Evolutionary conservation across 2,797 vertebrate genomes (phyloP).

Genomic region (Takifugu ocellatus): DNA sequence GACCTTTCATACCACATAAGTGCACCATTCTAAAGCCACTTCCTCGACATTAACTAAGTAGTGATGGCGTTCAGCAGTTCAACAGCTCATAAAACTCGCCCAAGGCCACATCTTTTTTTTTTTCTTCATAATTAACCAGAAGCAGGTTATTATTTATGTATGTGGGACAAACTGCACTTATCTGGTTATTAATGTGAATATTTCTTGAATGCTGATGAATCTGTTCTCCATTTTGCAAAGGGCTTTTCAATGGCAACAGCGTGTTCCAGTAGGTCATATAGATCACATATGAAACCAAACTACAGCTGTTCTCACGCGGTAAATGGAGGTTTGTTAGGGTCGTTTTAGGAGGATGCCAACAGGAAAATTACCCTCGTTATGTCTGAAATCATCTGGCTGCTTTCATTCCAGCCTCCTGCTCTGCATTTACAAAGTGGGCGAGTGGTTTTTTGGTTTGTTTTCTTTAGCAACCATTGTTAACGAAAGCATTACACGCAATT

Average conservation of each 20-base stretch:
- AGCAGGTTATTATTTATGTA: constrained; percentile 4
- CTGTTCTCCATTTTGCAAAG: constrained; percentile 10
- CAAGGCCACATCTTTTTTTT: background rate
- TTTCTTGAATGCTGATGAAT: constrained; percentile 3
- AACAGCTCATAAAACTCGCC: background rate
- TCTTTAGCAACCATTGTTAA: background rate
- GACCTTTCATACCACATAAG: background rate
- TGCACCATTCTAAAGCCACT: background rate
- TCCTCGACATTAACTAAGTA: background rate
- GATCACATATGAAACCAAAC: too few relatives aligned
- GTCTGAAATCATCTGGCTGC: background rate
- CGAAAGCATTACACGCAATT: background rate
- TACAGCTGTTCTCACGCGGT: too few relatives aligned
- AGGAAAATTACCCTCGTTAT: background rate
- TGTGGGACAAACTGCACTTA: constrained; percentile 8
- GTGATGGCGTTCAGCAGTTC: background rate
- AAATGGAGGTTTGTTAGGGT: too few relatives aligned
- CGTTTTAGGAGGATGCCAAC: too few relatives aligned
- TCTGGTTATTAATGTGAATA: background rate
- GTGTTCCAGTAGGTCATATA: background rate
- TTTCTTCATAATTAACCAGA: background rate
- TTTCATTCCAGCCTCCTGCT: background rate
- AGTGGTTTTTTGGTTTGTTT: background rate
- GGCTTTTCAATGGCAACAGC: background rate
- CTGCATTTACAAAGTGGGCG: background rate